Conservation (phyloP, 2,113 vertebrate genomes). For the Hylia prasina region DNA sequence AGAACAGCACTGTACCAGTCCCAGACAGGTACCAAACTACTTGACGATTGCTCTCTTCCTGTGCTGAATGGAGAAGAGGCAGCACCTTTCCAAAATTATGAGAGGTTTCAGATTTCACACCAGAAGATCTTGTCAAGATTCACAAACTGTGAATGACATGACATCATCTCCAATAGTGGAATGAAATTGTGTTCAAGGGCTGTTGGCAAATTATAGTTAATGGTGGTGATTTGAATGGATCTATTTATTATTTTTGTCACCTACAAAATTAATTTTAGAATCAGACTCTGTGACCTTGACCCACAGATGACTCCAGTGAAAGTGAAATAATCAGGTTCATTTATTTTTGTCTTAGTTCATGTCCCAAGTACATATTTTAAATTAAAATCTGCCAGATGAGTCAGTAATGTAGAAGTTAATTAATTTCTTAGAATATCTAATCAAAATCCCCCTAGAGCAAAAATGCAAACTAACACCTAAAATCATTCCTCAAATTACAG, state of each 20-base stretch:
- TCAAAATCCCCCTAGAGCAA: not conserved
- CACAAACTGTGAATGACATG: not conserved
- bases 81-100: not conserved
- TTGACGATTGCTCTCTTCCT: not conserved
- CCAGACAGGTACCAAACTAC: not conserved
- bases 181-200: not conserved
- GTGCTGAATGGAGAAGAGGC: not conserved
- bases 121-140: not conserved
- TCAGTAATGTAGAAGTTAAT: not conserved
- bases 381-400: not conserved
- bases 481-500: not conserved
- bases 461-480: not conserved
- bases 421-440: not conserved
- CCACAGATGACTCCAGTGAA: not conserved
- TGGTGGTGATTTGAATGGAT: not conserved
- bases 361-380: not conserved
- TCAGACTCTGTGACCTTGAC: not conserved
- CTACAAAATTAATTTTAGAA: not conserved
- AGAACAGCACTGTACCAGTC: not conserved
- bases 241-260: not conserved
- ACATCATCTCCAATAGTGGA: not conserved
- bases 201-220: not conserved
- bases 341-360: not conserved
- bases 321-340: not conserved
- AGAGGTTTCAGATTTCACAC: not conserved